A percentile compares a stretch with the other conserved stretches of the same genome.
phyloP scores from a whole-genome alignment of 2,797 vertebrate species.

The Bufotes viridis region DNA sequence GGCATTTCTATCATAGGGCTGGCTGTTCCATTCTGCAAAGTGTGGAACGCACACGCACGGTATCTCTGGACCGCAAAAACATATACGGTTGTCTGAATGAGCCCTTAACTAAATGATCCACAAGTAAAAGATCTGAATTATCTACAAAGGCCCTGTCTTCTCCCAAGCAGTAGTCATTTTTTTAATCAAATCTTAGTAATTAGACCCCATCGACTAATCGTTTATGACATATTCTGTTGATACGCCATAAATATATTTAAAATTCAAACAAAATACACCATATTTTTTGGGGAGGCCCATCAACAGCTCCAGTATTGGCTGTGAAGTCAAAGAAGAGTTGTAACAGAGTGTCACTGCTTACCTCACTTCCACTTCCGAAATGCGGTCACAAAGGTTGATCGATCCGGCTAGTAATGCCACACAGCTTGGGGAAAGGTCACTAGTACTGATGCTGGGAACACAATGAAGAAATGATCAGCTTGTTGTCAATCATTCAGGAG shows the following conservation, averaged over 20 bases:
- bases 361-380: constrained; percentile 80
- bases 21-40: no score
- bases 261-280: no score
- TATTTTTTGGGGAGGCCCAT: no score
- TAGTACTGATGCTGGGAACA: constrained; percentile 76
- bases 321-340: not conserved
- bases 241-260: not conserved
- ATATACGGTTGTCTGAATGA: no score
- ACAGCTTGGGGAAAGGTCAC: constrained; percentile 66
- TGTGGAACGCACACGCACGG: no score
- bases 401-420: constrained; percentile 72
- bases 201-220: not conserved
- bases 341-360: constrained; percentile 64
- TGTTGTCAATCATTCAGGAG: not conserved
- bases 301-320: no score
- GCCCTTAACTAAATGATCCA: no score
- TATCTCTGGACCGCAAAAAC: no score
- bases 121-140: no score
- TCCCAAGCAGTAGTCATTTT: not conserved
- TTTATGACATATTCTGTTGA: not conserved
- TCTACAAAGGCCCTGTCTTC: no score
- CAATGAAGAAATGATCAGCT: not conserved
- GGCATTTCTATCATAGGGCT: no score
- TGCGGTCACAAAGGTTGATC: constrained; percentile 72
- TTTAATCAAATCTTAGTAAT: not conserved